Evolutionary conservation across 2,797 vertebrate genomes (phyloP).

Genomic region (Gorsachius magnificus): DNA sequence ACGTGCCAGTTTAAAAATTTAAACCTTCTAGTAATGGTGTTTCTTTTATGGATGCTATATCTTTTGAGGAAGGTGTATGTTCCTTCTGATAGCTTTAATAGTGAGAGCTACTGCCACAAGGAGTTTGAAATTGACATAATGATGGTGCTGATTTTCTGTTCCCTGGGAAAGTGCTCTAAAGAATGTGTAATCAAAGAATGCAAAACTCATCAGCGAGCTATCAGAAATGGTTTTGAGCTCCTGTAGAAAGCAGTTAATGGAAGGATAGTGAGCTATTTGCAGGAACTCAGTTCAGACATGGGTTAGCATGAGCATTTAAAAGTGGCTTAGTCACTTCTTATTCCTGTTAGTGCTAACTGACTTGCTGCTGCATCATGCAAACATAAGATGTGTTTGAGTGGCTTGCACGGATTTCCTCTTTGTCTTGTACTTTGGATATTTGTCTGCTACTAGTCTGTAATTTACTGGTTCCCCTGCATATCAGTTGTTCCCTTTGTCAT

Average conservation of each 20-base stretch:
- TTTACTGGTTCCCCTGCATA: background rate
- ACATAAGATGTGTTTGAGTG: background rate
- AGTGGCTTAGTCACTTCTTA: background rate
- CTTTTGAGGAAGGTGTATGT: background rate
- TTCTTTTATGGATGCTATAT: background rate
- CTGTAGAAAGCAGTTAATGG: background rate
- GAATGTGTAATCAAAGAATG: constrained; percentile 16
- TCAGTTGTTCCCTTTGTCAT: background rate
- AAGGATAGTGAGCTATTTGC: background rate
- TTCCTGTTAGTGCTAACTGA: background rate
- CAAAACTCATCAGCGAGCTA: background rate
- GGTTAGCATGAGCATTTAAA: background rate
- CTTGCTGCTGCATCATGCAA: background rate
- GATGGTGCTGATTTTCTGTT: constrained; percentile 20
- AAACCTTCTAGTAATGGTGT: background rate
- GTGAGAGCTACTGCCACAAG: background rate
- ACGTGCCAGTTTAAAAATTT: background rate
- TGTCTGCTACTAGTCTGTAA: background rate
- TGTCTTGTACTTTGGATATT: background rate
- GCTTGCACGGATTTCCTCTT: background rate
- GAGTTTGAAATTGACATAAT: background rate
- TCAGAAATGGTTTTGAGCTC: background rate
- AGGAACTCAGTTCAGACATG: background rate
- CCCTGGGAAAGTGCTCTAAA: background rate
- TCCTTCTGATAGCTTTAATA: background rate